Conservation (phyloP, 2,113 vertebrate genomes). For the Heterotilapia buettikoferi region DNA sequence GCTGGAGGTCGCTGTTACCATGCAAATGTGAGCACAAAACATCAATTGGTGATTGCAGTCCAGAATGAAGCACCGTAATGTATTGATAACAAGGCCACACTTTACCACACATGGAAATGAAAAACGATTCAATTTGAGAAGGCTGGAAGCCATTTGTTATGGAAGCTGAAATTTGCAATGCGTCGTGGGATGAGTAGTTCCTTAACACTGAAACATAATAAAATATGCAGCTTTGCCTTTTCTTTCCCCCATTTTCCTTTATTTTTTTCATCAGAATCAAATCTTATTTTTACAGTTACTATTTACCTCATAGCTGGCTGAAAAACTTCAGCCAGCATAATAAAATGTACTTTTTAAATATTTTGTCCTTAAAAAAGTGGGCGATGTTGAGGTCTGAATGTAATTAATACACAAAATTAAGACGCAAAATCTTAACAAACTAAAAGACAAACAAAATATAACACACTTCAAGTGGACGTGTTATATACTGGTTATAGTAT, state of each 20-base stretch:
- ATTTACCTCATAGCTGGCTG: background rate
- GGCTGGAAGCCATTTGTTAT: background rate
- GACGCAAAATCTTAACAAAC: background rate
- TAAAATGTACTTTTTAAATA: background rate
- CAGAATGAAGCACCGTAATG: background rate
- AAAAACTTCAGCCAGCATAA: background rate
- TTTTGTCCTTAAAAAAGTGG: background rate
- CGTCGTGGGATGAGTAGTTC: background rate
- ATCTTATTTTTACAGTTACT: background rate
- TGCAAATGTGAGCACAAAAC: background rate
- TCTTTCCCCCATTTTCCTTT: background rate
- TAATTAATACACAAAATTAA: background rate
- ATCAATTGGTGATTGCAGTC: background rate
- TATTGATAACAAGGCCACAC: background rate
- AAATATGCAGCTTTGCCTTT: background rate
- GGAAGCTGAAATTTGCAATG: background rate
- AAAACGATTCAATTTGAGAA: background rate
- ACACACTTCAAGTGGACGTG: background rate
- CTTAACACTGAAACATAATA: background rate
- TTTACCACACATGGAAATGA: background rate
- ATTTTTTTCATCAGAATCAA: background rate
- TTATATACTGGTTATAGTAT: background rate
- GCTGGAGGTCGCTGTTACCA: background rate
- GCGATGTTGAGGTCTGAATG: background rate
- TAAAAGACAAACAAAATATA: background rate